Conservation (phyloP, 2,888 invertebrate species). For the Macrophya annulata region DNA sequence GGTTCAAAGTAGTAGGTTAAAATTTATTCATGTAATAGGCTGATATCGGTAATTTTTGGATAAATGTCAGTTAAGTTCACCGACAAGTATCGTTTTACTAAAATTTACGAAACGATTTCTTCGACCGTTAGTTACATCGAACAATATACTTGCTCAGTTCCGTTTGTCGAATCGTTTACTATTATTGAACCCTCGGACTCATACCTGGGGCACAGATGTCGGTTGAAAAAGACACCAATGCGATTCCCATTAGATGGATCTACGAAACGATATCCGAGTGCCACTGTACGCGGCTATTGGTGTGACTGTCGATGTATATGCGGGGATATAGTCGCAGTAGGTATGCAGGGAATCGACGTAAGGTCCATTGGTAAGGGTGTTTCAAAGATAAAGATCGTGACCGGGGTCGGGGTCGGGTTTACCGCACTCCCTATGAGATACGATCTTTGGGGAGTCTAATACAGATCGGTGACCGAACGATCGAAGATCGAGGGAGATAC, state of each 20-base stretch:
- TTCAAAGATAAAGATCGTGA: slow-evolving; percentile 46
- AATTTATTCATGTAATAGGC: background rate
- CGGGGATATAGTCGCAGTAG: background rate
- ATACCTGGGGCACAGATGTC: slow-evolving; percentile 45
- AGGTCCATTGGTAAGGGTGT: slow-evolving; percentile 53
- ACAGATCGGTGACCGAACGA: slow-evolving; percentile 53
- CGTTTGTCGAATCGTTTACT: background rate
- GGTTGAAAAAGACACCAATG: slow-evolving; percentile 38
- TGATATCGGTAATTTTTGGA: background rate
- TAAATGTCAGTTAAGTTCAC: background rate
- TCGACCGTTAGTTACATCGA: background rate
- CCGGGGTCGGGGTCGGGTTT: slow-evolving; percentile 49
- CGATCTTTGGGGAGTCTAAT: slow-evolving; percentile 50
- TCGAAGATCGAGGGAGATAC: slow-evolving; percentile 54
- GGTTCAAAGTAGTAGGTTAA: background rate
- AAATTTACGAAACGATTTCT: background rate
- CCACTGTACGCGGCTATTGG: slow-evolving; percentile 38
- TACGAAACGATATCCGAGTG: slow-evolving; percentile 45
- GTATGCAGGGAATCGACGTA: slow-evolving; percentile 45
- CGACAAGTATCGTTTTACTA: background rate
- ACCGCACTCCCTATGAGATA: slow-evolving; percentile 43
- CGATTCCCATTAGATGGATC: slow-evolving; percentile 56
- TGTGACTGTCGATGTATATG: slow-evolving; percentile 29
- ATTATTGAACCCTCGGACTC: slow-evolving; percentile 31
- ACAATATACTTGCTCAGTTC: background rate